Percentiles rank a stretch among this genome's conserved stretches.
phyloP scores from a whole-genome alignment of 2,113 vertebrate species.

The Colossoma macropomum region DNA sequence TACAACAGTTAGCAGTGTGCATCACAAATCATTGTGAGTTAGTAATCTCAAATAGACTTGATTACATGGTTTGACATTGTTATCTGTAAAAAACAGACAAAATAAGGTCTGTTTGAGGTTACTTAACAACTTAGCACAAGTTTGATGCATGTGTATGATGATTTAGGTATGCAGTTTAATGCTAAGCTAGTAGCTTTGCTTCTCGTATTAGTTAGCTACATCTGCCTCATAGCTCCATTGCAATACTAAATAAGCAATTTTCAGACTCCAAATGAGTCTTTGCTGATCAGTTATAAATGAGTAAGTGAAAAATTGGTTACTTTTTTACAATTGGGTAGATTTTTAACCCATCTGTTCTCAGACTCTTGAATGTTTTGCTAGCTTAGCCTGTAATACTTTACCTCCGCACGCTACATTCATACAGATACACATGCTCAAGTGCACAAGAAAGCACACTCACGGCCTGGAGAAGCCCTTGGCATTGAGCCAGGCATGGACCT shows the following conservation, averaged over 20 bases:
- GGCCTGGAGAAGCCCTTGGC: conserved; percentile 82
- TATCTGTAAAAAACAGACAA: too few relatives aligned
- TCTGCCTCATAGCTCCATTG: neutral
- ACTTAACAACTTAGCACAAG: too few relatives aligned
- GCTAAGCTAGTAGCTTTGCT: neutral
- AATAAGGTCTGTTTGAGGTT: too few relatives aligned
- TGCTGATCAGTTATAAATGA: neutral
- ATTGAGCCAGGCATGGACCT: conserved; percentile 84
- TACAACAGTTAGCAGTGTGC: too few relatives aligned
- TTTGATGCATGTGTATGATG: too few relatives aligned
- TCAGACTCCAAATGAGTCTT: neutral
- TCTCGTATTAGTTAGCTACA: neutral
- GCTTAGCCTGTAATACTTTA: neutral
- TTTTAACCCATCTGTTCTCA: too few relatives aligned
- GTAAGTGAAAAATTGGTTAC: too few relatives aligned
- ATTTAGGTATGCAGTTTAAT: neutral
- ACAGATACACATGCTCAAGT: conserved; percentile 33
- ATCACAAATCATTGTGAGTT: too few relatives aligned
- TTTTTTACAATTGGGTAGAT: too few relatives aligned
- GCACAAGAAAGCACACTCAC: conserved; percentile 71
- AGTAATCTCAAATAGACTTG: too few relatives aligned
- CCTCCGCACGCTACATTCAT: neutral
- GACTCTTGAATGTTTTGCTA: too few relatives aligned
- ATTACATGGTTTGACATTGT: too few relatives aligned
- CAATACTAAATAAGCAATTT: neutral